Evolutionary conservation across 2,797 vertebrate genomes (phyloP).

Genomic region (Clarias platycephalus): DNA sequence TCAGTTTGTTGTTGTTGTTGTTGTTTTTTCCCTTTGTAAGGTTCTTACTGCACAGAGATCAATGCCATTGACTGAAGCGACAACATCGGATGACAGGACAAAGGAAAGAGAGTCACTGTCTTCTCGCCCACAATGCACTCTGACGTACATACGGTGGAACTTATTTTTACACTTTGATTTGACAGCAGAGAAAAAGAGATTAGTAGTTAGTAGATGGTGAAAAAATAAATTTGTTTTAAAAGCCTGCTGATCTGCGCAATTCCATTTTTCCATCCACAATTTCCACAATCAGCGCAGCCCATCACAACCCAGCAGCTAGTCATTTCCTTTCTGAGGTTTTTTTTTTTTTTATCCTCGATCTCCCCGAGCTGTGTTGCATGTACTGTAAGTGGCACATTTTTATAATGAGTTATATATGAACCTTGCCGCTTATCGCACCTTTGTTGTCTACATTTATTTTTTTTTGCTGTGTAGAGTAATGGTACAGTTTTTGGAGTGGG

Average conservation of each 20-base stretch:
- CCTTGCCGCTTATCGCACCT: conserved; percentile 43
- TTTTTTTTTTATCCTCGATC: conserved; percentile 37
- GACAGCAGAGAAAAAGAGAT: conserved; percentile 33
- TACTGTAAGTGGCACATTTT: conserved; percentile 43
- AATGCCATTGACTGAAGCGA: not conserved
- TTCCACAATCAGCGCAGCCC: conserved; percentile 30
- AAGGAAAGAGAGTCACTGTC: not conserved
- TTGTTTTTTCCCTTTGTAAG: too few relatives aligned
- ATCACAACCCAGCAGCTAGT: conserved; percentile 33
- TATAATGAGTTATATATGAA: conserved; percentile 68
- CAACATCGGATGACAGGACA: not conserved
- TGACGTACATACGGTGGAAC: not conserved
- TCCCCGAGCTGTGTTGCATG: conserved; percentile 47
- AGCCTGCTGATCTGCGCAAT: conserved; percentile 14
- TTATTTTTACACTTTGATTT: conserved; percentile 37
- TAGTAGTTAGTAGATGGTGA: conserved; percentile 21
- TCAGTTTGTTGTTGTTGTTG: not conserved
- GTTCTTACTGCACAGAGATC: conserved; percentile 15
- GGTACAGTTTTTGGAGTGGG: conserved; percentile 57
- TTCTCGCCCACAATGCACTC: not conserved
- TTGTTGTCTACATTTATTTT: conserved; percentile 34
- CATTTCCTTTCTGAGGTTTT: conserved; percentile 57
- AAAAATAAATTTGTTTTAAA: conserved; percentile 20
- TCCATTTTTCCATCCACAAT: conserved; percentile 26
- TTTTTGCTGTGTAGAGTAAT: conserved; percentile 33